phyloP scores from a whole-genome alignment of 1,140 invertebrate species.

The Colletes latitarsis region DNA sequence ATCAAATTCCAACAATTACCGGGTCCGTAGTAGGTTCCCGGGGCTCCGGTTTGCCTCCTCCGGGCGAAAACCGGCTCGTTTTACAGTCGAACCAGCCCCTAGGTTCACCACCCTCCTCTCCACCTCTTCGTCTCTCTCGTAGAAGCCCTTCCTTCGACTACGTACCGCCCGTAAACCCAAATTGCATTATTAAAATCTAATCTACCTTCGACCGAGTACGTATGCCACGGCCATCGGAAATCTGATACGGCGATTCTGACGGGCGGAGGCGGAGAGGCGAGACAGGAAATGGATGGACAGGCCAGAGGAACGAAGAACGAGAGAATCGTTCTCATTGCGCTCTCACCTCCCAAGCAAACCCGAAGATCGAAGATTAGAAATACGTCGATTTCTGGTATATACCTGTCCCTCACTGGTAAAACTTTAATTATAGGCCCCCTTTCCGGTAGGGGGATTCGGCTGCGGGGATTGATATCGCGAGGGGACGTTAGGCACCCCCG shows the following conservation, averaged over 20 bases:
- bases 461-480: too few species aligned
- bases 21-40: slow-evolving; percentile 64
- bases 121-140: neutral
- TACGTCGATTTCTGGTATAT: too few species aligned
- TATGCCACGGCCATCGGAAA: slow-evolving; percentile 61
- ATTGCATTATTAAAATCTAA: slow-evolving; percentile 80
- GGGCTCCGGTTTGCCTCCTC: slow-evolving; percentile 68
- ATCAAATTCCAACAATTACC: slow-evolving; percentile 77
- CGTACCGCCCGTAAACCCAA: slow-evolving; percentile 65
- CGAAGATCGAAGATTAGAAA: slow-evolving; percentile 23
- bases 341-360: neutral
- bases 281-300: slow-evolving; percentile 21
- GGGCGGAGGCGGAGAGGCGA: slow-evolving; percentile 12
- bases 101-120: neutral
- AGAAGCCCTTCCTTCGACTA: neutral
- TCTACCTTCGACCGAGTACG: slow-evolving; percentile 71
- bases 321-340: too few species aligned
- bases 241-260: slow-evolving; percentile 58
- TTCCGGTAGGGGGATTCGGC: too few species aligned
- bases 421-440: too few species aligned
- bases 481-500: too few species aligned
- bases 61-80: slow-evolving; percentile 71
- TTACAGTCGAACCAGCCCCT: slow-evolving; percentile 55
- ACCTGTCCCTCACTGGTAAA: too few species aligned
- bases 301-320: neutral